Conservation (phyloP, 2,888 invertebrate species). For the Phengaris alcon region DNA sequence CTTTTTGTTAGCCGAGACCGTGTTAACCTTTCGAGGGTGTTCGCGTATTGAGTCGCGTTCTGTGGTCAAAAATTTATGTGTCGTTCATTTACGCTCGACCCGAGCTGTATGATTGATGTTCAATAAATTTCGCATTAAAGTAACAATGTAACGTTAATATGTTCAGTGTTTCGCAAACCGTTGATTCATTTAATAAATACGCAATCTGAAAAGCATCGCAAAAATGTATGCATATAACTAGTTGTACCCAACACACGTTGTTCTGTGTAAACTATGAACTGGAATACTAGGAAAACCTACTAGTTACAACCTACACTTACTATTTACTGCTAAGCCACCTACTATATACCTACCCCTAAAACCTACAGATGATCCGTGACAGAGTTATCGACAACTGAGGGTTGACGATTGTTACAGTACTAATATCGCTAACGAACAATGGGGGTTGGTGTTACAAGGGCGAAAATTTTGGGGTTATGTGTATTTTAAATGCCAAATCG, state of each 20-base stretch:
- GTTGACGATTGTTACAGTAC: too few species aligned
- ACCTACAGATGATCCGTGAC: too few species aligned
- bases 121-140: conserved; percentile 23
- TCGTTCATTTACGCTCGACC: conserved; percentile 19
- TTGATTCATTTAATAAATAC: neutral
- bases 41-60: conserved; percentile 44
- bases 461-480: too few species aligned
- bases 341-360: too few species aligned
- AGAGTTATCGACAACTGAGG: too few species aligned
- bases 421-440: too few species aligned
- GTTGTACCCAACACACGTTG: too few species aligned
- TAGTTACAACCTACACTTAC: neutral
- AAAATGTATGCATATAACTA: neutral
- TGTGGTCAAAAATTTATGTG: conserved; percentile 32
- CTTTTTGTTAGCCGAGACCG: conserved; percentile 62
- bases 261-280: too few species aligned
- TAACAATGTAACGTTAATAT: conserved; percentile 28
- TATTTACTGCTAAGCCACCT: too few species aligned
- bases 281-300: too few species aligned
- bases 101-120: conserved; percentile 26
- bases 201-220: neutral
- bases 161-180: neutral
- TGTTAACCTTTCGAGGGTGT: conserved; percentile 59
- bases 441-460: too few species aligned
- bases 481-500: too few species aligned